These are phyloP conservation scores for Epistrophe grossulariae DNA, from an alignment of 2,888 invertebrate species.

Conservation along the genomic window DNA sequence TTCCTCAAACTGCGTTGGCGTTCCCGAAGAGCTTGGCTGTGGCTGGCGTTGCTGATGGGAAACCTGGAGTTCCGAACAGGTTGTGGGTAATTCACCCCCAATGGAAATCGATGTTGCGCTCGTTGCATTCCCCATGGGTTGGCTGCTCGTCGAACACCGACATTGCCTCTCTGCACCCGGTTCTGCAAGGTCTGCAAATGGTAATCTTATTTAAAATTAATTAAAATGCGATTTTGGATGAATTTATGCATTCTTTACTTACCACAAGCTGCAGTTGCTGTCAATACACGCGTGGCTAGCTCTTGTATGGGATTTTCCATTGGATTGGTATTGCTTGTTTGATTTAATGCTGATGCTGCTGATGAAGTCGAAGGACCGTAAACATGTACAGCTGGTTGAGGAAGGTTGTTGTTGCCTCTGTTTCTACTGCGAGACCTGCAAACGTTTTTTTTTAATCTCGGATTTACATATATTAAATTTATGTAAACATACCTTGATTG, in stretches of 20 bases:
- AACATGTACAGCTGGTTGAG: conserved; percentile 50
- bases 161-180: conserved; percentile 78
- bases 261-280: conserved; percentile 82
- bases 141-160: conserved; percentile 64
- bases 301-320: conserved; percentile 71
- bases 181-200: conserved; percentile 83
- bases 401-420: conserved; percentile 28
- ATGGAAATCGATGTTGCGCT: conserved; percentile 80
- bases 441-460: too few relatives aligned
- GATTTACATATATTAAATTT: too few relatives aligned
- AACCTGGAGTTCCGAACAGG: conserved; percentile 75
- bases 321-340: conserved; percentile 32
- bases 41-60: conserved; percentile 67
- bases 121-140: conserved; percentile 81
- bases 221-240: conserved; percentile 63
- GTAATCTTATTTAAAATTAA: conserved; percentile 81
- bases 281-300: conserved; percentile 79
- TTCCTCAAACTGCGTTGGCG: conserved; percentile 81
- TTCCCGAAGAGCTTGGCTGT: conserved; percentile 73
- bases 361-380: conserved; percentile 81
- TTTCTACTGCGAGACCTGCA: conserved; percentile 54
- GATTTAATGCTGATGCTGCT: conserved; percentile 76
- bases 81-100: conserved; percentile 81
- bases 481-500: conserved; percentile 38
- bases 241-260: conserved; percentile 68